Percentiles rank a stretch among this genome's conserved stretches.
phyloP scores from a whole-genome alignment of 2,888 invertebrate genomes.

The Nesidiocoris tenuis region DNA sequence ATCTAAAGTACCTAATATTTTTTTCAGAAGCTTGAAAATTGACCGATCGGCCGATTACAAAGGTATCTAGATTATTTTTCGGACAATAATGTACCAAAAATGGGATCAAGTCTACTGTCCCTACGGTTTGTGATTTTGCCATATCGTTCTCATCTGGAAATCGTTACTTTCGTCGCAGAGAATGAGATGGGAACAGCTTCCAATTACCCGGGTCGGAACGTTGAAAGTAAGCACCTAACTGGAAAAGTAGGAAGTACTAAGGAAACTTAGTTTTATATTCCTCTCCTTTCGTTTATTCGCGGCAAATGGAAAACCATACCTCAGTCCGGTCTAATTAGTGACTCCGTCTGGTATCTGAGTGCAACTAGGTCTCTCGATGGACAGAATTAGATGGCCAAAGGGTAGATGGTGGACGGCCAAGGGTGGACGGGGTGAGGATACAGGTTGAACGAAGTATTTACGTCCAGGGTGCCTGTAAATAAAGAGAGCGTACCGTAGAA shows the following conservation, averaged over 20 bases:
- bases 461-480: constrained; percentile 33
- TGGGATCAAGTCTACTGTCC: no score
- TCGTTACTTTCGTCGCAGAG: no score
- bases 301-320: not conserved
- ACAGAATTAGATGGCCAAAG: not conserved
- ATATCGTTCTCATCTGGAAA: no score
- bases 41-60: no score
- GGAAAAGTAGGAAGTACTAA: not conserved
- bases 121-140: no score
- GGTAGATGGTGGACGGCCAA: not conserved
- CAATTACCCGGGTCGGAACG: not conserved
- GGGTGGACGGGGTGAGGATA: not conserved
- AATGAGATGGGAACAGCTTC: not conserved
- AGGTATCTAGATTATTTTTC: no score
- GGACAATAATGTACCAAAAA: no score
- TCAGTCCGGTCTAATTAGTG: constrained; percentile 27
- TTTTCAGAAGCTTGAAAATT: no score
- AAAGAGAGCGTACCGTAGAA: constrained; percentile 19
- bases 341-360: constrained; percentile 29
- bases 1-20: no score
- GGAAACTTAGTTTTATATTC: not conserved
- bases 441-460: constrained; percentile 35
- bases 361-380: constrained; percentile 22
- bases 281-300: not conserved
- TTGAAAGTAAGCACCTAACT: not conserved